Percentiles rank a stretch among this genome's conserved stretches.
These are phyloP conservation scores for Drosophila gaucha DNA, from an alignment of 2,888 invertebrate species.

Conservation along the genomic window DNA sequence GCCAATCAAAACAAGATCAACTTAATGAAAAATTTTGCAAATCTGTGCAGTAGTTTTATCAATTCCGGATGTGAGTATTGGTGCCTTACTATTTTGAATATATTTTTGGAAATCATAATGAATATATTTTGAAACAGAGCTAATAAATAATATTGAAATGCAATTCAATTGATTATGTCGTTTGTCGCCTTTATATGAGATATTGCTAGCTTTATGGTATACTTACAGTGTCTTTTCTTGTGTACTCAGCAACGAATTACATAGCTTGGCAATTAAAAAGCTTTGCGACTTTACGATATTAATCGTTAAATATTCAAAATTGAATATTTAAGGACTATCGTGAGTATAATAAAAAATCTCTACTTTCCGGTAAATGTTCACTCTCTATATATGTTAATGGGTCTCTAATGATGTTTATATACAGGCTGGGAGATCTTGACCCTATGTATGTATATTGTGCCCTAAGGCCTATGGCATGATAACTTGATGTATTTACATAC, in stretches of 20 bases:
- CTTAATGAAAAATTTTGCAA: conserved; percentile 7
- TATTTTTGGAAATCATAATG: conserved; percentile 19
- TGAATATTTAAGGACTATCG: conserved; percentile 74
- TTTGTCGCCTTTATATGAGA: conserved; percentile 10
- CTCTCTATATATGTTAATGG: conserved; percentile 73
- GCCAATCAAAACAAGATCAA: conserved; percentile 18
- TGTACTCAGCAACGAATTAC: conserved; percentile 31
- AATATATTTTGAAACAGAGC: not conserved
- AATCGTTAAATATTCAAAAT: conserved; percentile 63
- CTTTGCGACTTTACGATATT: conserved; percentile 57
- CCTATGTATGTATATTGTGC: not conserved
- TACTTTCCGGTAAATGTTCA: conserved; percentile 83
- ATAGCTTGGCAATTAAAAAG: conserved; percentile 46
- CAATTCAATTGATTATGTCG: conserved; percentile 10
- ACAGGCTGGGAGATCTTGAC: not conserved
- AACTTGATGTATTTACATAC: conserved; percentile 24
- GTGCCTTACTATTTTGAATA: conserved; percentile 2
- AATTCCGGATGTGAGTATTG: conserved; percentile 9
- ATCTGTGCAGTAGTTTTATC: conserved; percentile 17
- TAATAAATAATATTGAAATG: conserved; percentile 15
- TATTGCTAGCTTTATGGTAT: conserved; percentile 27
- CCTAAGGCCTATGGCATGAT: conserved; percentile 10
- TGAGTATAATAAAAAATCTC: conserved; percentile 51
- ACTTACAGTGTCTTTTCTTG: conserved; percentile 39
- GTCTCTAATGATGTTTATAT: conserved; percentile 11